Evolutionary conservation across 2,797 vertebrate genomes (phyloP), one percentile per base, ranked within the genome.

Genomic region (Urocyon cinereoargenteus): DNA sequence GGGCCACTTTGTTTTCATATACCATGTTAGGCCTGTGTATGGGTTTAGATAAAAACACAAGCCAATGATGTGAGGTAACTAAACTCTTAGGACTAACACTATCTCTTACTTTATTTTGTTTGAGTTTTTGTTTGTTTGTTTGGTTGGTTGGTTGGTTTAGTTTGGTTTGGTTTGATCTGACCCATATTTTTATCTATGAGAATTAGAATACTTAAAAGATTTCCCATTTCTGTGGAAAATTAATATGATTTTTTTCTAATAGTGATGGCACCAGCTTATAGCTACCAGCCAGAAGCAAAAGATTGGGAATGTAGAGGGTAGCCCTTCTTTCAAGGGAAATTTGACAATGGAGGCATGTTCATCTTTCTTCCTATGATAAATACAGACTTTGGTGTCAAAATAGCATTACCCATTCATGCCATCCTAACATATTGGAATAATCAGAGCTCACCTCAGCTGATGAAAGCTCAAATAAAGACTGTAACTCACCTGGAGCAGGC

Each of bases 111-210:
- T 95, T 83, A 66, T 31, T 70, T 86, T 68, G n/a, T 36, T 31
- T 34, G 22, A 26, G 26, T 11, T 84, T 77, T 90, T 62, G n/a
- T 70, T 85, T 45, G 40, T 70, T 34, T 72, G 34, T 2, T 72
- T 72, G 40, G 40, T 40, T 40, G 40, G 40, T 45, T 40, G 40
- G 40, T 45, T 66, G 14, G 31, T 66, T 66, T n/a, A 16, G 36
- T 22, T 83, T 93, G 7, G 6, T 86, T 13, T 70, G 19, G 36
- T 31, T 84, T 93, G 11, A 1, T 83, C 31, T 78, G 8, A 55
- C 15, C 26, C 15, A 88, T 91, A 40, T 89, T 91, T 95, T 92
- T 68, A 95, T 34, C 36, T 61, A 40, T 89, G 28, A 96, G 12
- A 92, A 94, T 92, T 77, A 70, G 16, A 82, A 13, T 81, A 45